These are phyloP conservation scores for Salarias fasciatus DNA, from an alignment of 2,797 vertebrate species.

Conservation along the genomic window DNA sequence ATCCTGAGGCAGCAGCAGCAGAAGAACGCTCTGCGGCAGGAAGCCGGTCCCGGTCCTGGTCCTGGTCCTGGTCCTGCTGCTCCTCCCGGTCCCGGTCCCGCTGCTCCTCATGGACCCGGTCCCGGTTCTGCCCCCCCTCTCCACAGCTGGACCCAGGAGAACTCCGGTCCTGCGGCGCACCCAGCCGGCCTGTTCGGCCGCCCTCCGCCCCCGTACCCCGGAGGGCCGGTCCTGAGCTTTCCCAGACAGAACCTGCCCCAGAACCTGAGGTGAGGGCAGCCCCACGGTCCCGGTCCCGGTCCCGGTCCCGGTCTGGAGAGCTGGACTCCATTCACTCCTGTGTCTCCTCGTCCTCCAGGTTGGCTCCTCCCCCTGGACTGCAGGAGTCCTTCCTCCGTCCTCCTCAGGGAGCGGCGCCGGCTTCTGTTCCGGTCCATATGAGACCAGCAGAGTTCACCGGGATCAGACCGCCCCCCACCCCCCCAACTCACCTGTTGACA, in stretches of 20 bases:
- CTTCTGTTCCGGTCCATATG: constrained; percentile 83
- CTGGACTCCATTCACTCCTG: not conserved
- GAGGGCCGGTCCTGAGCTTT: constrained; percentile 61
- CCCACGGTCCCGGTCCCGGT: not conserved
- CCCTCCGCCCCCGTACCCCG: constrained; percentile 96
- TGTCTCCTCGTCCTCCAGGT: constrained; percentile 69
- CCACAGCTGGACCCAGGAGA: constrained; percentile 88
- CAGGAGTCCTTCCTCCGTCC: constrained; percentile 87
- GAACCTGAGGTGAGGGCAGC: constrained; percentile 84
- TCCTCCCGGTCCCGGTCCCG: constrained; percentile 66
- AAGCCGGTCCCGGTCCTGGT: constrained; percentile 80
- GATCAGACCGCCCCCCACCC: constrained; percentile 59
- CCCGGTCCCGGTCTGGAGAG: not conserved
- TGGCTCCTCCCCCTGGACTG: constrained; percentile 82
- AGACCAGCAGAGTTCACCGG: constrained; percentile 83
- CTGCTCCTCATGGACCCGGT: constrained; percentile 4
- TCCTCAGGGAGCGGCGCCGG: constrained; percentile 78
- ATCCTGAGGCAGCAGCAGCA: constrained; percentile 95
- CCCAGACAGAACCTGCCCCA: constrained; percentile 78
- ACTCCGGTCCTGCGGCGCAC: constrained; percentile 66
- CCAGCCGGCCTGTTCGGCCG: constrained; percentile 83
- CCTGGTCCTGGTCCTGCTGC: constrained; percentile 11
- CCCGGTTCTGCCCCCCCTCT: constrained; percentile 49
- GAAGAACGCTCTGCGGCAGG: constrained; percentile 89
- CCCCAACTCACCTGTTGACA: constrained; percentile 55